Percentiles rank a stretch among this genome's conserved stretches.
Evolutionary conservation across 2,797 vertebrate genomes (phyloP).

Genomic region (Microctenopoma steveboyesi): DNA sequence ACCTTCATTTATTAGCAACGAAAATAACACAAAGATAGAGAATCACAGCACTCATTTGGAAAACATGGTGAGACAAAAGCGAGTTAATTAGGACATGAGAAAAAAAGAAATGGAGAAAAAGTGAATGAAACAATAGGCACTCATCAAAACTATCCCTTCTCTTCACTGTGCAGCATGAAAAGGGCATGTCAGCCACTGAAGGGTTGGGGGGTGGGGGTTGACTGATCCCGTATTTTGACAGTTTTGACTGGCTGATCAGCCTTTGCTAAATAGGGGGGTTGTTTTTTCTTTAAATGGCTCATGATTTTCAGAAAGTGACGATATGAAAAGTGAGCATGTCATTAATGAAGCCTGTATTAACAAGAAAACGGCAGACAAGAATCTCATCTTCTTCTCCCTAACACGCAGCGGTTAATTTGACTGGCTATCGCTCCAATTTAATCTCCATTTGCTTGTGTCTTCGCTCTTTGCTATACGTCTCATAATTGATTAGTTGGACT

Average conservation of each 20-base stretch:
- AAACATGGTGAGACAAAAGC: constrained; percentile 76
- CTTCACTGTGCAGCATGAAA: constrained; percentile 68
- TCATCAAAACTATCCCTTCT: constrained; percentile 68
- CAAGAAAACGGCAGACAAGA: constrained; percentile 66
- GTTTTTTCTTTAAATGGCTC: constrained; percentile 33
- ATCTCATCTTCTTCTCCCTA: constrained; percentile 77
- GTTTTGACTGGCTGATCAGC: constrained; percentile 52
- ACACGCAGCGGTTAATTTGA: constrained; percentile 77
- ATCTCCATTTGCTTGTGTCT: constrained; percentile 75
- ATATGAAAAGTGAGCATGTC: constrained; percentile 62
- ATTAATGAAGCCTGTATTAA: constrained; percentile 72
- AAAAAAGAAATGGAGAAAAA: constrained; percentile 46
- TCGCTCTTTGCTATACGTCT: constrained; percentile 71
- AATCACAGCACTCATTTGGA: constrained; percentile 71
- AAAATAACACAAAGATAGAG: constrained; percentile 71
- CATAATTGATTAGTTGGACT: constrained; percentile 76
- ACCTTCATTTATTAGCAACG: constrained; percentile 73
- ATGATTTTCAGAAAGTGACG: constrained; percentile 59
- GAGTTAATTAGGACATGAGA: constrained; percentile 75
- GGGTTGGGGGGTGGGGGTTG: constrained; percentile 21
- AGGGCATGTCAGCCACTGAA: constrained; percentile 69
- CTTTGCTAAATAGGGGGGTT: constrained; percentile 42
- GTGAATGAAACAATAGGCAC: constrained; percentile 65
- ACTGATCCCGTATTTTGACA: constrained; percentile 55
- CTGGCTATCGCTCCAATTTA: constrained; percentile 71